Evolutionary conservation across 2,113 vertebrate species (phyloP).

Genomic region (Rhea pennata): DNA sequence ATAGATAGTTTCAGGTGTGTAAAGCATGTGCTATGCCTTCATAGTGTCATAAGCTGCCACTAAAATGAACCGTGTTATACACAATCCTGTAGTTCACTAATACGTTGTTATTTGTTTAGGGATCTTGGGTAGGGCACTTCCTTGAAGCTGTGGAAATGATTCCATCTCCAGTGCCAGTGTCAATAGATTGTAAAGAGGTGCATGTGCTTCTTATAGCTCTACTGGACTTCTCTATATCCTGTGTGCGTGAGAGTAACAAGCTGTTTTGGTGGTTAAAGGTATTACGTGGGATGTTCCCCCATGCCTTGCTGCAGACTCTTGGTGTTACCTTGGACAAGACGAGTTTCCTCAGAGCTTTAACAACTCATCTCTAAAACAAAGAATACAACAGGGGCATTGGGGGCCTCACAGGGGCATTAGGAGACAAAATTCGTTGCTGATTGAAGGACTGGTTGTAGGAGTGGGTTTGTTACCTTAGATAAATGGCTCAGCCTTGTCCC

Average conservation of each 20-base stretch:
- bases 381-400: background rate
- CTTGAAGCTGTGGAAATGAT: background rate
- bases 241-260: background rate
- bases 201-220: background rate
- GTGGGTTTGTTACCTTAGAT: background rate
- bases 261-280: background rate
- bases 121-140: background rate
- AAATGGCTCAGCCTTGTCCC: background rate
- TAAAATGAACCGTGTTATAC: background rate
- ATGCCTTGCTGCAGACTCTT: background rate
- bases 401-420: background rate
- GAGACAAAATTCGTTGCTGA: background rate
- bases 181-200: background rate
- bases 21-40: background rate
- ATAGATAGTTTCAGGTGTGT: background rate
- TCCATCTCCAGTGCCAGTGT: background rate
- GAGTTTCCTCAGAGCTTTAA: background rate
- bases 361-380: background rate
- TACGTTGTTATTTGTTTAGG: background rate
- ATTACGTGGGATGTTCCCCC: background rate
- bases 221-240: background rate
- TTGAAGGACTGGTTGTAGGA: background rate
- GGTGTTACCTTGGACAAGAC: background rate
- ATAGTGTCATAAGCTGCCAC: background rate
- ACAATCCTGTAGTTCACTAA: background rate